These are phyloP conservation scores for Neopelma chrysocephalum DNA, from an alignment of 2,797 vertebrate genomes.

Conservation along the genomic window DNA sequence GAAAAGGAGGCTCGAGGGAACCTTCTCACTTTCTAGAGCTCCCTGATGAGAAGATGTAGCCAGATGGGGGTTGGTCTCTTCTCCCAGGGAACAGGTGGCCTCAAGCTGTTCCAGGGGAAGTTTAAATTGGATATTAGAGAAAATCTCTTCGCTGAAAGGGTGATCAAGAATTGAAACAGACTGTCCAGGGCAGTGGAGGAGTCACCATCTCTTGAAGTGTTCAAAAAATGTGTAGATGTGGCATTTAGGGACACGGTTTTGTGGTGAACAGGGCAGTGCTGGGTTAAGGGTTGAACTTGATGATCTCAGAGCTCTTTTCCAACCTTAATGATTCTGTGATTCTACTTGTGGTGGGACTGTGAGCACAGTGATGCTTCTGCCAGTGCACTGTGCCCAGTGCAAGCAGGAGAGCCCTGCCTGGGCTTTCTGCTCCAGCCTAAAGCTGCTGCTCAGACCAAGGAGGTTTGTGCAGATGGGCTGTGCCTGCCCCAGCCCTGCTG, in stretches of 20 bases:
- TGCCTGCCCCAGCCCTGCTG: not conserved
- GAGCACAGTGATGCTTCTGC: not conserved
- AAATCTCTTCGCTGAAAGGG: not conserved
- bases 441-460: not conserved
- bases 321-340: not conserved
- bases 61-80: not conserved
- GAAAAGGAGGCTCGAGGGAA: not conserved
- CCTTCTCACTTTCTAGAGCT: not conserved
- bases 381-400: accelerated
- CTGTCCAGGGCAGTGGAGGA: not conserved
- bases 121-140: not conserved
- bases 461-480: not conserved
- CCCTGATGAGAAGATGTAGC: not conserved
- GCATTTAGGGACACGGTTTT: not conserved
- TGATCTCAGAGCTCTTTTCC: not conserved
- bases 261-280: not conserved
- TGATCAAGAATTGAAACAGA: not conserved
- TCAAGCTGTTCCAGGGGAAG: not conserved
- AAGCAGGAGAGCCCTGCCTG: not conserved
- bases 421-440: not conserved
- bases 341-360: not conserved
- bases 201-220: not conserved
- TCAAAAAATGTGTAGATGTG: not conserved
- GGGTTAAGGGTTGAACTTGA: not conserved
- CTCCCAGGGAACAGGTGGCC: accelerated